Percentiles rank a stretch among this genome's conserved stretches.
Evolutionary conservation across 2,797 vertebrate genomes (phyloP).

Genomic region (Sebastes matsubarae): DNA sequence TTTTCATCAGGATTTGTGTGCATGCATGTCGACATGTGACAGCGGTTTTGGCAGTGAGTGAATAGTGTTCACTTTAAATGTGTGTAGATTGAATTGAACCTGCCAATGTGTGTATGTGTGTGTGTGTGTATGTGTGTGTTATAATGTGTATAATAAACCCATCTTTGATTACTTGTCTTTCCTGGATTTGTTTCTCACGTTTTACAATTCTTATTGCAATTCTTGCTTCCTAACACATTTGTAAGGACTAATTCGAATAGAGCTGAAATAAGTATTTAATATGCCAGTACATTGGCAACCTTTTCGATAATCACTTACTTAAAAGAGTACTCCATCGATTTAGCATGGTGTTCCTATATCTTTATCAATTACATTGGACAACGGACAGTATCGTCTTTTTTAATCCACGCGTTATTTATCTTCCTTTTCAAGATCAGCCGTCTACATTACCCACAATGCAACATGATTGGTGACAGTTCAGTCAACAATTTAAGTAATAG

Average conservation of each 20-base stretch:
- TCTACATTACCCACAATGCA: neutral
- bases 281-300: neutral
- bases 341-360: neutral
- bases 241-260: neutral
- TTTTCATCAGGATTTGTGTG: slow-evolving; percentile 46
- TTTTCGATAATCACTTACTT: neutral
- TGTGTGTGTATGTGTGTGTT: neutral
- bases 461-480: neutral
- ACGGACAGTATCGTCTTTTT: neutral
- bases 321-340: neutral
- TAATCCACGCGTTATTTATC: too few relatives aligned
- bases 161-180: neutral
- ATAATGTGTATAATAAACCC: neutral
- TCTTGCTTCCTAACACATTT: neutral
- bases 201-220: neutral
- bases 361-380: neutral
- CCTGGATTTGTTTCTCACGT: neutral
- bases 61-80: neutral
- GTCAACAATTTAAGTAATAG: neutral
- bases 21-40: slow-evolving; percentile 41
- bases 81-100: neutral
- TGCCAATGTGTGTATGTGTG: neutral
- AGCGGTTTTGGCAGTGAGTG: slow-evolving; percentile 50
- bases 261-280: neutral
- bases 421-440: too few relatives aligned